Evolutionary conservation across 2,797 vertebrate species (phyloP).

Genomic region (Crenuchus spilurus): DNA sequence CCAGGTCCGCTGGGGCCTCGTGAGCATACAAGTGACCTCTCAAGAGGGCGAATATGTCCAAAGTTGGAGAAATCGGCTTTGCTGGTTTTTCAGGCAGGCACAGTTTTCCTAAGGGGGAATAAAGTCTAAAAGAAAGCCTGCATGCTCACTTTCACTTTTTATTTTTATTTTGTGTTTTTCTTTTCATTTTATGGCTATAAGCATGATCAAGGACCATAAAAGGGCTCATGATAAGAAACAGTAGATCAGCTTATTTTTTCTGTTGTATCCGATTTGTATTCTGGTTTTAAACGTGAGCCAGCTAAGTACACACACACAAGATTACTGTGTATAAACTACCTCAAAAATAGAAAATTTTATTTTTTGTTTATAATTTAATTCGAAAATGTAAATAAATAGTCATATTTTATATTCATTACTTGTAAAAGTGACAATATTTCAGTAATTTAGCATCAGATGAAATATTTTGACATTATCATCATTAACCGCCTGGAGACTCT

Average conservation of each 20-base stretch:
- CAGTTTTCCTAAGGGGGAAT: neutral
- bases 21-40: neutral
- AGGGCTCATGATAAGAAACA: neutral
- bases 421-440: no score
- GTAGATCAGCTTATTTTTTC: neutral
- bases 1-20: slow-evolving; percentile 10
- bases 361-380: neutral
- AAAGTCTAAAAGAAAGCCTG: neutral
- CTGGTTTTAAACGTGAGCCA: neutral
- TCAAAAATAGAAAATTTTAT: no score
- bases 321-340: neutral
- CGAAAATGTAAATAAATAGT: no score
- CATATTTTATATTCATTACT: no score
- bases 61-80: slow-evolving; percentile 24
- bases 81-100: neutral
- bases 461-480: no score
- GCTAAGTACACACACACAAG: neutral
- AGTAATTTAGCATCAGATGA: no score
- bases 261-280: neutral
- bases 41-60: slow-evolving; percentile 8
- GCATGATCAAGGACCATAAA: neutral
- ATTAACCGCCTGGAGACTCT: no score
- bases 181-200: no score
- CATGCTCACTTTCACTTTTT: neutral
- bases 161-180: neutral